Conservation (phyloP, 2,888 invertebrate genomes). For the Mongoloraphidia duomilia region DNA sequence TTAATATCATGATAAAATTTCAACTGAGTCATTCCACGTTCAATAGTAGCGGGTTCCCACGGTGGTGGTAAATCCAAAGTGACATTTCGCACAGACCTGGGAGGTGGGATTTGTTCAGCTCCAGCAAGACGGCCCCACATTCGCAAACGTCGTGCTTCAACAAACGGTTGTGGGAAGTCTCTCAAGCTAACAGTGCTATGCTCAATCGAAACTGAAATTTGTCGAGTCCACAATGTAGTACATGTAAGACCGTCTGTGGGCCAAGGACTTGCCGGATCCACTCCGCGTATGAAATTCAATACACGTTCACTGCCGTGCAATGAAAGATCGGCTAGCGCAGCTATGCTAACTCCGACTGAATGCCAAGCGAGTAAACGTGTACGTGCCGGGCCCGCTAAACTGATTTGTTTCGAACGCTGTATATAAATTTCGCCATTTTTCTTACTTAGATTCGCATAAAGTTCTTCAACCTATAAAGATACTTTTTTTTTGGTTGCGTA, state of each 20-base stretch:
- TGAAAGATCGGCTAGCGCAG: constrained; percentile 66
- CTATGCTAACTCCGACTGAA: constrained; percentile 54
- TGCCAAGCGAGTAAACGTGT: constrained; percentile 78
- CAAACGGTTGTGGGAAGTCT: constrained; percentile 89
- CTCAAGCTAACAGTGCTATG: constrained; percentile 81
- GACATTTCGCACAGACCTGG: constrained; percentile 59
- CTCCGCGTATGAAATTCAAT: constrained; percentile 54
- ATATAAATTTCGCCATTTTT: constrained; percentile 95
- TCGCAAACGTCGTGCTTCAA: constrained; percentile 68
- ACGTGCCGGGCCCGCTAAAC: constrained; percentile 42
- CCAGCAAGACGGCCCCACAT: constrained; percentile 84
- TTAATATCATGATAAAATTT: constrained; percentile 98
- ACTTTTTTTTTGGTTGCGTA: too few relatives aligned
- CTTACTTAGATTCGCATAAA: constrained; percentile 72
- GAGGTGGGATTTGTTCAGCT: constrained; percentile 71
- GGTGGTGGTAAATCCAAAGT: constrained; percentile 70
- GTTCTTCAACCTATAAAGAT: constrained; percentile 42
- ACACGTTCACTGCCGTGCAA: constrained; percentile 72
- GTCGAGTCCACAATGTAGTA: constrained; percentile 85
- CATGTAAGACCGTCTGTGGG: constrained; percentile 82
- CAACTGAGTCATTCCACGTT: constrained; percentile 83
- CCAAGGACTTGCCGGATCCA: constrained; percentile 84
- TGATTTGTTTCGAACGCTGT: constrained; percentile 63
- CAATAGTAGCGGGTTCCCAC: constrained; percentile 67
- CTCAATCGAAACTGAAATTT: constrained; percentile 63